Evolutionary conservation across 2,113 vertebrate species (phyloP).

Genomic region (Periophthalmodon schlosseri): DNA sequence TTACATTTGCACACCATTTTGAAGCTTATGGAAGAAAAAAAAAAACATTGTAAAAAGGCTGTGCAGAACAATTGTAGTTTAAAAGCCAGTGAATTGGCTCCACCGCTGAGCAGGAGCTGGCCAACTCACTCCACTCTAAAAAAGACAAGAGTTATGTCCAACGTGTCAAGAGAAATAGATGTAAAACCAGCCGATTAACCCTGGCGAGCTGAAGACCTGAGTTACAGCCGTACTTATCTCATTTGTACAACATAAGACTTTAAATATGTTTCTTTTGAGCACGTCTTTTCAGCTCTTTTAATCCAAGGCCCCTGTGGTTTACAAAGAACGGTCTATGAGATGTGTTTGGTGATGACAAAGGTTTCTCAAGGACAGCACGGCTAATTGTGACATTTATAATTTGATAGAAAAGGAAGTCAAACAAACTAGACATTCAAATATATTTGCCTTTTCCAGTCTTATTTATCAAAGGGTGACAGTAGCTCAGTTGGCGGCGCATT

Average conservation of each 20-base stretch:
- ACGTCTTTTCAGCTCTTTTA: neutral
- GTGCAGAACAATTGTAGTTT: neutral
- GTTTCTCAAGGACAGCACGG: too few species aligned
- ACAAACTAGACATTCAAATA: too few species aligned
- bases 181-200: neutral
- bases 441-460: too few species aligned
- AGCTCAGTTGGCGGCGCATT: too few species aligned
- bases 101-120: slow-evolving; percentile 14
- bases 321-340: neutral
- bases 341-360: too few species aligned
- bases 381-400: too few species aligned
- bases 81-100: slow-evolving; percentile 2
- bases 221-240: neutral
- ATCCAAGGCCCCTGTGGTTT: neutral
- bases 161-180: neutral
- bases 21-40: neutral
- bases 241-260: neutral
- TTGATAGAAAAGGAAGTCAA: too few species aligned
- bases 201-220: neutral
- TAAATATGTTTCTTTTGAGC: neutral
- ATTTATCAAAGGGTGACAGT: too few species aligned
- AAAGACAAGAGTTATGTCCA: neutral
- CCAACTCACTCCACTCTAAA: neutral
- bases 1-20: neutral
- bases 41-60: neutral